Percentiles rank a stretch among this genome's conserved stretches.
These are phyloP conservation scores for Enteromius thamalakanensis DNA, from an alignment of 2,797 vertebrate species.

Conservation along the genomic window DNA sequence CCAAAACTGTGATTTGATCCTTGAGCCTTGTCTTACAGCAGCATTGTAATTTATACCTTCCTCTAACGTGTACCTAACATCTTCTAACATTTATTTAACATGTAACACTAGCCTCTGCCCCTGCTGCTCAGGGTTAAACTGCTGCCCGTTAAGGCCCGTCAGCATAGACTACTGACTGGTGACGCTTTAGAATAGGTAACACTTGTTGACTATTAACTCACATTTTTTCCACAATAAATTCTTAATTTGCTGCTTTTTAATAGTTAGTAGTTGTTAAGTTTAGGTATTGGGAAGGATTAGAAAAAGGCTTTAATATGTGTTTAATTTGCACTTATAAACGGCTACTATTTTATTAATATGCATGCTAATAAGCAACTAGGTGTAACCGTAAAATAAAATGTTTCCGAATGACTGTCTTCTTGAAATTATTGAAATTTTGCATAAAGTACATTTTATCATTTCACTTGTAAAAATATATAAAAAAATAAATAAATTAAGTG, in stretches of 20 bases:
- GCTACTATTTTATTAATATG: too few relatives aligned
- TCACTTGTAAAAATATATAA: neutral
- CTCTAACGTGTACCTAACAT: conserved; percentile 41
- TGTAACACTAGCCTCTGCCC: conserved; percentile 32
- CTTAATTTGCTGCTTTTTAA: too few relatives aligned
- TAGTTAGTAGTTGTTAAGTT: too few relatives aligned
- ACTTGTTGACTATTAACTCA: too few relatives aligned
- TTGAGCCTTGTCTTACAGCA: neutral
- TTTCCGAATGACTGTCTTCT: neutral
- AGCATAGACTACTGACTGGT: neutral
- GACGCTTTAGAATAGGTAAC: too few relatives aligned
- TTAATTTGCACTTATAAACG: too few relatives aligned
- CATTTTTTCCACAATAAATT: too few relatives aligned
- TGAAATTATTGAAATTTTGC: neutral
- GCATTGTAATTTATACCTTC: conserved; percentile 1
- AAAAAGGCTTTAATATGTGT: too few relatives aligned
- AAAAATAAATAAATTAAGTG: too few relatives aligned
- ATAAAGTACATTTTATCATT: neutral
- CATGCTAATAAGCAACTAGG: too few relatives aligned
- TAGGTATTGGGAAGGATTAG: too few relatives aligned
- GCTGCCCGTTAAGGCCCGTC: neutral
- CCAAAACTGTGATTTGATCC: neutral
- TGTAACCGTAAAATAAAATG: too few relatives aligned
- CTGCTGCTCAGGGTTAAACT: conserved; percentile 10
- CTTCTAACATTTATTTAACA: conserved; percentile 44